These are phyloP conservation scores for Chloropsis hardwickii DNA, from an alignment of 2,113 vertebrate species.

Conservation along the genomic window DNA sequence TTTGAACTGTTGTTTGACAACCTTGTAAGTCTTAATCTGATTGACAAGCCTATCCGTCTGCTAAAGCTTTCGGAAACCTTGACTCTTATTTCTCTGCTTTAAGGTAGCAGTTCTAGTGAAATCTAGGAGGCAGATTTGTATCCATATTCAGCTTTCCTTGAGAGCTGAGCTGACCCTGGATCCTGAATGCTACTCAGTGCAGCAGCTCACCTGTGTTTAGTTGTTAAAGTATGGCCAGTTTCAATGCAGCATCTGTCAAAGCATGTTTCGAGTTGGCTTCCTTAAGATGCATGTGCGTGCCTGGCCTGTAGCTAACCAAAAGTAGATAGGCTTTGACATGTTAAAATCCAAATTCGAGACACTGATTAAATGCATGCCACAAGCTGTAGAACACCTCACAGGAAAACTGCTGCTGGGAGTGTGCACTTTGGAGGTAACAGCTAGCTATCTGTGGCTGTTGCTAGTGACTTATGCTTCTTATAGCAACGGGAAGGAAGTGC, in stretches of 20 bases:
- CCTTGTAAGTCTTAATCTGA: background rate
- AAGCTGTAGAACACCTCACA: background rate
- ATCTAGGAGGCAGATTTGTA: slow-evolving; percentile 5
- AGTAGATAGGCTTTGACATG: slow-evolving; percentile 22
- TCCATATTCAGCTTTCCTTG: slow-evolving; percentile 44
- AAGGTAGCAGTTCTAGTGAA: slow-evolving; percentile 39
- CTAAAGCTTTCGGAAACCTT: slow-evolving; percentile 16
- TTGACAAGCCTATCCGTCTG: background rate
- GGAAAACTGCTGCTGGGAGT: background rate
- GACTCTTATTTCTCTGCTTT: slow-evolving; percentile 35
- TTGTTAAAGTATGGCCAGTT: background rate
- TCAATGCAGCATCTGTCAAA: slow-evolving; percentile 25
- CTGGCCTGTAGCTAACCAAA: background rate
- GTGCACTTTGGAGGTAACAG: background rate
- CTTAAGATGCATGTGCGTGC: background rate
- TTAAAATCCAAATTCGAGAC: slow-evolving; percentile 15
- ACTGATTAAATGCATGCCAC: background rate
- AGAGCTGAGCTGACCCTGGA: slow-evolving; percentile 13
- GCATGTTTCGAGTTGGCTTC: slow-evolving; percentile 13
- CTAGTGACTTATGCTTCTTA: background rate
- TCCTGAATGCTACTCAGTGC: slow-evolving; percentile 30
- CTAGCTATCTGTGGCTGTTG: background rate
- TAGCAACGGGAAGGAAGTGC: background rate
- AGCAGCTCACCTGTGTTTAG: slow-evolving; percentile 14
- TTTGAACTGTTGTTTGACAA: background rate